These are phyloP conservation scores for Tor tambroides DNA, from an alignment of 2,113 vertebrate genomes.

Conservation along the genomic window DNA sequence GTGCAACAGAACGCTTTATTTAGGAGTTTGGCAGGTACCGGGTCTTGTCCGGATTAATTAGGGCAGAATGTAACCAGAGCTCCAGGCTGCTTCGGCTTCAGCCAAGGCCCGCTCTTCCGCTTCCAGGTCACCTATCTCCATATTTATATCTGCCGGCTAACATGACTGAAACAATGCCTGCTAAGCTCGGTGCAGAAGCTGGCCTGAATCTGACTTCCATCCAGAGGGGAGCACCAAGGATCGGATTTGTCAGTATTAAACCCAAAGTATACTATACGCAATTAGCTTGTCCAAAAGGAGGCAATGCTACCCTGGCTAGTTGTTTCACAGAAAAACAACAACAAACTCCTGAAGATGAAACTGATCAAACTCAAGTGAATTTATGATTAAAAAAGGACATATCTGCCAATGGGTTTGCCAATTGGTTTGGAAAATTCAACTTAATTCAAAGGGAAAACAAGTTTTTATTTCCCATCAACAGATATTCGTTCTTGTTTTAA, in stretches of 20 bases:
- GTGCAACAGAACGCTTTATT: slow-evolving; percentile 70
- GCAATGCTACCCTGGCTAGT: no score
- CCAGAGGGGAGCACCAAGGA: slow-evolving; percentile 63
- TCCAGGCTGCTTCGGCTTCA: slow-evolving; percentile 65
- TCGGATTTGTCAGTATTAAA: slow-evolving; percentile 65
- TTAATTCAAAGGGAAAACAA: no score
- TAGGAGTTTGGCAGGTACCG: slow-evolving; percentile 70
- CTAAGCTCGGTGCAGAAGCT: slow-evolving; percentile 66
- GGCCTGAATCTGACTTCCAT: slow-evolving; percentile 66
- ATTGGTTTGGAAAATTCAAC: no score
- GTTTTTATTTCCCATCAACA: no score
- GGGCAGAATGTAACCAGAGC: slow-evolving; percentile 72
- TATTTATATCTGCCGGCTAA: slow-evolving; percentile 75
- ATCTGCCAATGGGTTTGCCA: no score
- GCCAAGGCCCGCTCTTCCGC: slow-evolving; percentile 71
- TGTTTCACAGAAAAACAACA: no score
- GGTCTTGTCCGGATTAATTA: slow-evolving; percentile 75
- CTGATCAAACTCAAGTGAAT: no score
- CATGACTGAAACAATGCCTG: slow-evolving; percentile 68
- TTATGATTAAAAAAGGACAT: no score
- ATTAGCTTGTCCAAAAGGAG: no score
- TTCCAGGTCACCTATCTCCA: slow-evolving; percentile 69
- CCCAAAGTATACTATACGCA: not conserved
- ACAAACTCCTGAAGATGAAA: no score
- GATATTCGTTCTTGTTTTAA: no score